Conservation (phyloP, 2,888 invertebrate species). For the Muschampia plurimacula region DNA sequence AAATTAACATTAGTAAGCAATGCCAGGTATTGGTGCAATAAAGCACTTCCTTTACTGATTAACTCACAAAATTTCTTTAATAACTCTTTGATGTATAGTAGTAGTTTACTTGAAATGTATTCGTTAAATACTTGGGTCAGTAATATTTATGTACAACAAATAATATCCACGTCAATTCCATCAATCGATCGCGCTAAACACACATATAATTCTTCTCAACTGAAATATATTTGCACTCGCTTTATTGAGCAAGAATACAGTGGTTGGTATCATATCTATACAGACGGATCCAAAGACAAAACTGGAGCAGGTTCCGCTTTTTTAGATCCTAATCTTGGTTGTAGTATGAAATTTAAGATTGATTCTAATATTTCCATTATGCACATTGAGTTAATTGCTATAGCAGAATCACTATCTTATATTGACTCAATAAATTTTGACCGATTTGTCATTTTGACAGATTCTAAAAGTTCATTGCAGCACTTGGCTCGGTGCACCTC, state of each 20-base stretch:
- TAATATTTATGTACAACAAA: slow-evolving; percentile 21
- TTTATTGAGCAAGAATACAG: slow-evolving; percentile 20
- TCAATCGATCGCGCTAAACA: slow-evolving; percentile 15
- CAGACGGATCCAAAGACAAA: slow-evolving; percentile 32
- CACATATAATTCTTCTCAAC: neutral
- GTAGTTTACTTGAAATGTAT: slow-evolving; percentile 27
- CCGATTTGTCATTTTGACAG: slow-evolving; percentile 40
- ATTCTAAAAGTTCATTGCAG: slow-evolving; percentile 41
- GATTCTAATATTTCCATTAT: slow-evolving; percentile 39
- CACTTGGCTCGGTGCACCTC: slow-evolving; percentile 43
- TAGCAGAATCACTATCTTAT: slow-evolving; percentile 39
- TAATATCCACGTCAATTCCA: slow-evolving; percentile 12
- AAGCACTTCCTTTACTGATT: slow-evolving; percentile 28
- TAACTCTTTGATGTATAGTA: slow-evolving; percentile 6
- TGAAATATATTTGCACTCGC: slow-evolving; percentile 9
- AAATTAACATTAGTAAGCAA: neutral
- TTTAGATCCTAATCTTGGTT: slow-evolving; percentile 15
- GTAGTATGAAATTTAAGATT: slow-evolving; percentile 20
- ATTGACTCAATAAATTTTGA: slow-evolving; percentile 25
- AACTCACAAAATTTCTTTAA: neutral
- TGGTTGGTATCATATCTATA: slow-evolving; percentile 23
- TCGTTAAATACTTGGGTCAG: slow-evolving; percentile 33
- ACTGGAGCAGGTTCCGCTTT: slow-evolving; percentile 25
- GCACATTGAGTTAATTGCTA: slow-evolving; percentile 39
- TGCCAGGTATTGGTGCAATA: slow-evolving; percentile 5